Evolutionary conservation across 1,140 invertebrate genomes (phyloP).

Genomic region (Diplogasteroides magnus): DNA sequence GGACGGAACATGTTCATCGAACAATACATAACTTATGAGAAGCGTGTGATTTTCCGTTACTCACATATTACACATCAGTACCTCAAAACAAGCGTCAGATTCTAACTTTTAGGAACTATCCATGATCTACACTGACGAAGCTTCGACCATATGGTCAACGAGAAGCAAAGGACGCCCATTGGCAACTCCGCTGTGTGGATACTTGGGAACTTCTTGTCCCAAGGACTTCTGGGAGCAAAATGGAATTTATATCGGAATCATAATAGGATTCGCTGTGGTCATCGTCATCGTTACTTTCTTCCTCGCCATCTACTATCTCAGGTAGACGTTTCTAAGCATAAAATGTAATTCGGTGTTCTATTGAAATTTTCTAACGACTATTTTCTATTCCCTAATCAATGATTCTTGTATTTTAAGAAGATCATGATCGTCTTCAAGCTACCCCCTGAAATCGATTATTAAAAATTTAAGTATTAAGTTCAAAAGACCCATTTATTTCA

Average conservation of each 20-base stretch:
- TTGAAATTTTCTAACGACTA: not conserved
- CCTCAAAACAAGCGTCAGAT: too few relatives aligned
- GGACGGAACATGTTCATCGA: too few relatives aligned
- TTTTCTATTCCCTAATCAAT: too few relatives aligned
- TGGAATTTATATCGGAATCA: constrained; percentile 14
- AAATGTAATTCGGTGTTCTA: not conserved
- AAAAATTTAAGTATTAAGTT: too few relatives aligned
- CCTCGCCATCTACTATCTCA: constrained; percentile 10
- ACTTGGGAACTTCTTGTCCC: constrained; percentile 19
- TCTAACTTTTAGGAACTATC: constrained; percentile 21
- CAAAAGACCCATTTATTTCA: too few relatives aligned
- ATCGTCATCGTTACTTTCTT: constrained; percentile 4
- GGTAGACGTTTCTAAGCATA: not conserved
- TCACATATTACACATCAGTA: too few relatives aligned
- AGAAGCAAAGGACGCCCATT: constrained; percentile 6
- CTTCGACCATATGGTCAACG: constrained; percentile 13
- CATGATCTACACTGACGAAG: constrained; percentile 12
- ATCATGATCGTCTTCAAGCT: too few relatives aligned
- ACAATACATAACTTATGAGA: too few relatives aligned
- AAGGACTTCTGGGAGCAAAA: constrained; percentile 26
- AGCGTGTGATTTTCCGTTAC: too few relatives aligned
- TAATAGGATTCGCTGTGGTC: constrained; percentile 7
- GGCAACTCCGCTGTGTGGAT: constrained; percentile 21
- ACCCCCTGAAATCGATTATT: too few relatives aligned
- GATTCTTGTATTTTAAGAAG: too few relatives aligned